Evolutionary conservation across 2,888 invertebrate species (phyloP).

Genomic region (Acanthacorydalis orientalis): DNA sequence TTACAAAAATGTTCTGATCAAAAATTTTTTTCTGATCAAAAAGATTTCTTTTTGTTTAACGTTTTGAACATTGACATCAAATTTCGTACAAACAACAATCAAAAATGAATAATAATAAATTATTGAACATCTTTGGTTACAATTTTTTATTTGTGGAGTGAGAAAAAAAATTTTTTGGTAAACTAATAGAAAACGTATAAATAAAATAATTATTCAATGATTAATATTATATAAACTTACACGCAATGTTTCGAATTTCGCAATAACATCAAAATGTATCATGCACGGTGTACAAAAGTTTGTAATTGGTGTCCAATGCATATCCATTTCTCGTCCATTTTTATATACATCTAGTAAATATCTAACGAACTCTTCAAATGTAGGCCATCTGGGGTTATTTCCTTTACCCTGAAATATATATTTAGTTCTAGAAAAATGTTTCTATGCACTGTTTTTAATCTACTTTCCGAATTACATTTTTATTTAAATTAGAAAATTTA

Average conservation of each 20-base stretch:
- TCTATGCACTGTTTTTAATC: background rate
- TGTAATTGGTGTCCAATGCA: slow-evolving; percentile 78
- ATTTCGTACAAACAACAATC: too few relatives aligned
- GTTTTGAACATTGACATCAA: too few relatives aligned
- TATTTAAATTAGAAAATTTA: background rate
- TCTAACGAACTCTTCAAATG: slow-evolving; percentile 65
- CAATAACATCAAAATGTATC: slow-evolving; percentile 62
- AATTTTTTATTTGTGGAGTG: too few relatives aligned
- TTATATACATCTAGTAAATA: slow-evolving; percentile 57
- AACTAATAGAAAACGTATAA: too few relatives aligned
- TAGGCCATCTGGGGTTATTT: slow-evolving; percentile 41
- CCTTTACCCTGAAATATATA: slow-evolving; percentile 17
- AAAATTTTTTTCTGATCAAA: too few relatives aligned
- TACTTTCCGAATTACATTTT: background rate
- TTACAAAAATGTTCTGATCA: too few relatives aligned
- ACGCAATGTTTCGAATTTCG: slow-evolving; percentile 69
- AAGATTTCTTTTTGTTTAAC: too few relatives aligned
- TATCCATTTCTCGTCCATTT: slow-evolving; percentile 49
- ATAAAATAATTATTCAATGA: too few relatives aligned
- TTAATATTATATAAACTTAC: slow-evolving; percentile 24
- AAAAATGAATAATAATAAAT: too few relatives aligned
- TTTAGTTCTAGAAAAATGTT: too few relatives aligned
- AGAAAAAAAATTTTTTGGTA: too few relatives aligned
- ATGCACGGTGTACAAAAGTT: slow-evolving; percentile 76
- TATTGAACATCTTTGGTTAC: too few relatives aligned